These are phyloP conservation scores for Dryobota labecula DNA, from an alignment of 2,888 invertebrate species.

Conservation along the genomic window DNA sequence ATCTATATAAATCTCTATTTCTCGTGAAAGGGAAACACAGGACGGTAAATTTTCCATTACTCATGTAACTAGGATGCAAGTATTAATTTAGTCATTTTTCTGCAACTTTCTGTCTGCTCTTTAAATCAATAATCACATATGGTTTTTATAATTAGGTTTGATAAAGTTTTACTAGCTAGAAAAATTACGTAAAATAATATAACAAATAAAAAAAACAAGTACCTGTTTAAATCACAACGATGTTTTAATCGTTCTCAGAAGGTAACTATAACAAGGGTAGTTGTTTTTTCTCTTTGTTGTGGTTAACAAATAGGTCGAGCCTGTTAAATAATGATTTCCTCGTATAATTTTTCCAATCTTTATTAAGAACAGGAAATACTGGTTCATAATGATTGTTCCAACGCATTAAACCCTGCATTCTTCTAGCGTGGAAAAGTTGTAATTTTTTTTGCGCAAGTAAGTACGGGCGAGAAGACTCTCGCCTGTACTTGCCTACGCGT, in stretches of 20 bases:
- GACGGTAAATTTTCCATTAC: constrained; percentile 9
- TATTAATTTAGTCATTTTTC: not conserved
- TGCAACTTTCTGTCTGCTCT: not conserved
- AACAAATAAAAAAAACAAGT: not conserved
- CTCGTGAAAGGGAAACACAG: constrained; percentile 4
- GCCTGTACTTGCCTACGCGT: constrained; percentile 39
- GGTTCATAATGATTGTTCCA: constrained; percentile 40
- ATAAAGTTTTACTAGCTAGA: too few species aligned
- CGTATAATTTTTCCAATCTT: constrained; percentile 37
- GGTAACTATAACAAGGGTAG: constrained; percentile 22
- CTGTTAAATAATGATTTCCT: constrained; percentile 46
- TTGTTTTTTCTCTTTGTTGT: constrained; percentile 33
- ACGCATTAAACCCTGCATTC: constrained; percentile 14
- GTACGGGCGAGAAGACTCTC: not conserved
- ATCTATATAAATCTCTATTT: not conserved
- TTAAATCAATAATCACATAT: not conserved
- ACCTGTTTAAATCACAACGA: not conserved
- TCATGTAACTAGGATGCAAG: not conserved
- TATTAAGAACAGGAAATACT: constrained; percentile 51
- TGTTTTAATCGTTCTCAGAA: constrained; percentile 27
- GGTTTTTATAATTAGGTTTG: not conserved
- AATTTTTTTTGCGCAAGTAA: constrained; percentile 15
- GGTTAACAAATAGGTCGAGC: constrained; percentile 28
- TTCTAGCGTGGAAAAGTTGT: constrained; percentile 26
- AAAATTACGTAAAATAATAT: not conserved